Evolutionary conservation across 2,888 invertebrate genomes (phyloP).

Genomic region (Salticus scenicus): DNA sequence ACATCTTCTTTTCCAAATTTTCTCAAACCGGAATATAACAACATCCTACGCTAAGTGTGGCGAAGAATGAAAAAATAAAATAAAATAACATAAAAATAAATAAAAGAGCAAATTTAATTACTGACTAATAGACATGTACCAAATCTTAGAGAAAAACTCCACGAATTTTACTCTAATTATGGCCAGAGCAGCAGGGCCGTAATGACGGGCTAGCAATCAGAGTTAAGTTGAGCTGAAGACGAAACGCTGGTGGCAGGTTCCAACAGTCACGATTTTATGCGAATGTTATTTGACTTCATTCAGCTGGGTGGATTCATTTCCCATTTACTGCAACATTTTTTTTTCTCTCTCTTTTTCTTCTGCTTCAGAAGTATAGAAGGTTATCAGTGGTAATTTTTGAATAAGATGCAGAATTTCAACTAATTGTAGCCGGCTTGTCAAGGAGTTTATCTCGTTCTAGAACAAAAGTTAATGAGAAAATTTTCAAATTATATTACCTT

Average conservation of each 20-base stretch:
- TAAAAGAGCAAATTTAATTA: slow-evolving; percentile 59
- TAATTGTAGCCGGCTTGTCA: slow-evolving; percentile 12
- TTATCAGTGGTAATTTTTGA: neutral
- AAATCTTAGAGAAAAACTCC: slow-evolving; percentile 1
- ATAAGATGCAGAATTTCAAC: slow-evolving; percentile 6
- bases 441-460: neutral
- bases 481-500: neutral
- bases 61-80: neutral
- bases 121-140: slow-evolving; percentile 55
- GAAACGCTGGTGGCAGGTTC: slow-evolving; percentile 14
- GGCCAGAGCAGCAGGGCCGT: slow-evolving; percentile 11
- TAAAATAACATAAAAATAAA: neutral
- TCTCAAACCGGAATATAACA: slow-evolving; percentile 29
- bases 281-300: slow-evolving; percentile 1
- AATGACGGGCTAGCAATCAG: slow-evolving; percentile 17
- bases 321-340: neutral
- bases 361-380: slow-evolving; percentile 4
- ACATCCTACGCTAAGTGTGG: neutral
- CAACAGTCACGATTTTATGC: slow-evolving; percentile 17
- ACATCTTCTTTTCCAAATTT: neutral
- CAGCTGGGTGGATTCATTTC: neutral
- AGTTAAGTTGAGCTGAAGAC: neutral
- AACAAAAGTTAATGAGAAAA: neutral
- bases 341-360: neutral
- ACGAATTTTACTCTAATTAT: neutral